Conservation (phyloP, 1,140 invertebrate genomes). For the Drosophila hydei region DNA sequence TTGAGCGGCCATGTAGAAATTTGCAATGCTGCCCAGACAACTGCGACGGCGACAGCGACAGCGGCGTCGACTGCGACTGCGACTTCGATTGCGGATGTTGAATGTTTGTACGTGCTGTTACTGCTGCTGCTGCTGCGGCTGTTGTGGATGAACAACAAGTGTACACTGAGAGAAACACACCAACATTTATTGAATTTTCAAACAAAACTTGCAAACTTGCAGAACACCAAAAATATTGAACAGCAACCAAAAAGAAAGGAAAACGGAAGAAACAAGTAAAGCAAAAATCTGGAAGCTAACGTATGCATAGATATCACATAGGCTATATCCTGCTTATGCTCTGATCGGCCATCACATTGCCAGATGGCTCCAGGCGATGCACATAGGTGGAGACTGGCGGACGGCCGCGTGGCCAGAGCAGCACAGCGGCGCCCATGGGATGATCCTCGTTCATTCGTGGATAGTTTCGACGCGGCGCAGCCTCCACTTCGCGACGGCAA, state of each 20-base stretch:
- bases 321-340: no score
- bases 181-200: slow-evolving; percentile 10
- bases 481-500: not conserved
- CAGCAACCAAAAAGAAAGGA: not conserved
- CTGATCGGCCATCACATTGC: not conserved
- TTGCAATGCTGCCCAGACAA: slow-evolving; percentile 75
- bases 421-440: not conserved
- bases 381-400: slow-evolving; percentile 23
- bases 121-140: slow-evolving; percentile 24
- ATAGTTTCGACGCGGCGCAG: not conserved
- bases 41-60: slow-evolving; percentile 33
- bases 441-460: not conserved
- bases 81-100: slow-evolving; percentile 49
- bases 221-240: not conserved
- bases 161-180: slow-evolving; percentile 33
- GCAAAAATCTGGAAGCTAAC: not conserved
- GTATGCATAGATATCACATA: no score
- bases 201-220: not conserved
- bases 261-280: not conserved
- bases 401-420: slow-evolving; percentile 5
- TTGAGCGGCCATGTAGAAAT: slow-evolving; percentile 84
- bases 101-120: slow-evolving; percentile 29
- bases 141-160: slow-evolving; percentile 50
- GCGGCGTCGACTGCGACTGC: slow-evolving; percentile 4
- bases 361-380: not conserved